These are phyloP conservation scores for Sakesphorus luctuosus DNA, from an alignment of 2,113 vertebrate genomes.

Conservation along the genomic window DNA sequence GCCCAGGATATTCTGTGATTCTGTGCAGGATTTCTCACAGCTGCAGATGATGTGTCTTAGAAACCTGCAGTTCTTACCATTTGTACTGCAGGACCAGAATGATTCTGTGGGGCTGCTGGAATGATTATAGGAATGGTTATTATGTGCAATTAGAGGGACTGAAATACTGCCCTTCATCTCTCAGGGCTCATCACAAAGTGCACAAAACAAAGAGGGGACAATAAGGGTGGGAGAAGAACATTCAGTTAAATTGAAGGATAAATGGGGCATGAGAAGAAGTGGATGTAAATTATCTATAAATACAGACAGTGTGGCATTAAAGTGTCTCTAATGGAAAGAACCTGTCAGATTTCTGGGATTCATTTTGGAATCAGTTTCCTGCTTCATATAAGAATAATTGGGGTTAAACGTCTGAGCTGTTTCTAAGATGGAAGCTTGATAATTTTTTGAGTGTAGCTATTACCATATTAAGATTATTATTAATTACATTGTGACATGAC, in stretches of 20 bases:
- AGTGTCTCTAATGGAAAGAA: not conserved
- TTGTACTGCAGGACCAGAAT: not conserved
- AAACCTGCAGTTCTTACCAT: not conserved
- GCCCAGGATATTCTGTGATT: not conserved
- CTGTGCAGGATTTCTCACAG: not conserved
- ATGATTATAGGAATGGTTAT: not conserved
- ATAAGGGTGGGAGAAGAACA: not conserved
- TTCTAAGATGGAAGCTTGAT: conserved; percentile 5
- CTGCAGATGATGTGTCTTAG: not conserved
- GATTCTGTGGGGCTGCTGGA: not conserved
- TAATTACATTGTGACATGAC: conserved; percentile 31
- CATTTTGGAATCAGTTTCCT: not conserved
- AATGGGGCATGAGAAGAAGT: not conserved
- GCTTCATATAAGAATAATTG: conserved; percentile 23
- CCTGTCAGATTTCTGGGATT: not conserved
- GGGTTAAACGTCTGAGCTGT: conserved; percentile 37
- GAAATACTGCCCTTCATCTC: not conserved
- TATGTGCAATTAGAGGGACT: not conserved
- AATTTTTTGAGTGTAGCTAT: conserved; percentile 5
- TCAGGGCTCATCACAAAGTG: not conserved
- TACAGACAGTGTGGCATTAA: not conserved
- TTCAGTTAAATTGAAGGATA: not conserved
- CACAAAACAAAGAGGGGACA: not conserved
- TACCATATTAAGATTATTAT: conserved; percentile 24
- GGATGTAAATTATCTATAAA: not conserved